Base-by-base conservation (phyloP, 92 coral and sea anemone species). In the Heteractis magnifica region DNA sequence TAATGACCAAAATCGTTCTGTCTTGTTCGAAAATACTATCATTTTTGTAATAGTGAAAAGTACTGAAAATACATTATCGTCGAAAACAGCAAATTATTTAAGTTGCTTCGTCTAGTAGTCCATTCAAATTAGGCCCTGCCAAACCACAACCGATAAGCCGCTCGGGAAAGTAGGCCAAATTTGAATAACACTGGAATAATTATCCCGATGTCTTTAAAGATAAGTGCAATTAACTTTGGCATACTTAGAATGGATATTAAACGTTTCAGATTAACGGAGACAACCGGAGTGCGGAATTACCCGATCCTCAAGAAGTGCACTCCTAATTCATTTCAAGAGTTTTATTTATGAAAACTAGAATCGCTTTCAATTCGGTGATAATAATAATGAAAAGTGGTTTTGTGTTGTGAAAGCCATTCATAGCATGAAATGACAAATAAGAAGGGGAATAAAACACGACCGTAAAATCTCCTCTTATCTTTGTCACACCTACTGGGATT, bases 221-320 rank as follows among this genome's bases (percentile, higher is more conserved):
- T 82, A 74, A 82, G 86, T 74, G 79, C 79, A 75, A 82, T 82
- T 82, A 75, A 82, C 79, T 82, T 82, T 82, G 72, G 78, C 65
- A 58, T 82, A 75, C 86, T 75, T 71, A 48, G 86, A 82, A 82
- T 82, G 73, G 86, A 82, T 82, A 82, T 82, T 82, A 73, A 72
- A 82, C 79, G 86, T 82, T 64, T 52, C 79, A 71, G 85, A 82
- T 82, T 82, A 82, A 82, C 86, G 86, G 86, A 49, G 86, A 82
- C 79, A 82, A 55, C 70, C 86, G n/a, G 49, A 51, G 71, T 58
- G 44, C 44, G 1, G 82, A 79, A 79, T 79, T 51, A 58, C 79
- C 44, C 72, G 79, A 8, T 79, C 14, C 55, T 82, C 80, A 82
- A 82, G 86, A 72, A 75, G 79, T 75, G 72, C 71, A 58, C 82